Evolutionary conservation across 2,888 invertebrate species (phyloP), one percentile per base, ranked within the genome.

Genomic region (Caenorhabditis japonica): DNA sequence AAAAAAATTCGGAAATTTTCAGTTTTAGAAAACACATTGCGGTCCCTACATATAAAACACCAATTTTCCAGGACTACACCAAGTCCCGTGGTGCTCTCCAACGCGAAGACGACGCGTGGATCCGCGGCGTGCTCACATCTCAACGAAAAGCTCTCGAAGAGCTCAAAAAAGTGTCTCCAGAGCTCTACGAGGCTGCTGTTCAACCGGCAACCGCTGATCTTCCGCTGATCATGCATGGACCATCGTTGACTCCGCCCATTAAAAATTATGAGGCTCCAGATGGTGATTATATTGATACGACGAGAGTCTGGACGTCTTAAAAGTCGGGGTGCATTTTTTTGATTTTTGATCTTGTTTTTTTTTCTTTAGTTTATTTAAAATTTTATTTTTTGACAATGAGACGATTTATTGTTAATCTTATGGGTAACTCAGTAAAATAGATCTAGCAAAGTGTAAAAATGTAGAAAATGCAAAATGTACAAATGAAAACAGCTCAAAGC

Each of bases 211-310:
- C 91, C 17, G 88, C 89, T 7, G 87, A 94, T 34, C 85, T 95
- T 23, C 93, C 94, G 0, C 92, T 92, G 80, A 90, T 90, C 19
- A 86, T 91, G 1, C 90, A 90, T 64, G 95, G 96, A 0, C 94
- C 96, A 0, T 91, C 92, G 0, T 90, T 92, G 27, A 95, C 95
- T 0, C 94, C 95, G 3, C 92, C 94, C 0, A 93, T 94, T 66
- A 91, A 92, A 84, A 91, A 92, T 75, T 97, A 94, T 87, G 91
- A 91, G 0, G 91, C 92, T 46, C 93, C 94, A 0, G 96, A 97
- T 89, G 97, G 97, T 38, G 94, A 95, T 84, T 96, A 94, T 87
- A 88, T 91, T 21, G 93, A 95, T 88, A 90, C 93, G 30, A 92
- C 94, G 0, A 66, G 80, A 47, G 70, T 74, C 17, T 83, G 80